Conservation (phyloP, 2,113 vertebrate genomes). For the Ursus arctos region DNA sequence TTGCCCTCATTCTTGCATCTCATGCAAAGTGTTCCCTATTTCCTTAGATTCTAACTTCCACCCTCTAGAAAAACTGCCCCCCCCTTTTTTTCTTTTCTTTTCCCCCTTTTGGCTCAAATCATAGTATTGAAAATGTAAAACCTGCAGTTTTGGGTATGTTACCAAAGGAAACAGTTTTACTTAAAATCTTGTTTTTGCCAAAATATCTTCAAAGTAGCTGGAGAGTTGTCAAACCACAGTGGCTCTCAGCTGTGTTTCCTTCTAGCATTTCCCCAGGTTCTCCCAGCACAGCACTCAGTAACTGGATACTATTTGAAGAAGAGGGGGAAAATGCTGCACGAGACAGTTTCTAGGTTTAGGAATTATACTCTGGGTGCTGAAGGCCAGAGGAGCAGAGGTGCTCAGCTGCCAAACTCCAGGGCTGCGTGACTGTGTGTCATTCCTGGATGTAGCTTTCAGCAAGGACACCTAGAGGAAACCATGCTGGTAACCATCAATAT, state of each 20-base stretch:
- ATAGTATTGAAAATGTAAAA: conserved; percentile 88
- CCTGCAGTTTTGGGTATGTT: conserved; percentile 89
- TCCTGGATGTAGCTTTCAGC: conserved; percentile 73
- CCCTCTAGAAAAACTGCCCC: conserved; percentile 23
- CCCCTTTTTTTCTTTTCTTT: neutral
- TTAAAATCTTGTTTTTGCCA: conserved; percentile 92
- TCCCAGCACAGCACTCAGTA: conserved; percentile 89
- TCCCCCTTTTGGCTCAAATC: conserved; percentile 73
- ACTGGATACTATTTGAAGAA: conserved; percentile 88
- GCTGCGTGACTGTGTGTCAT: conserved; percentile 69
- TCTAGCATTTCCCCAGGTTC: conserved; percentile 91
- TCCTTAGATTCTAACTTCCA: conserved; percentile 73
- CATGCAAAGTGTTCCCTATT: conserved; percentile 26
- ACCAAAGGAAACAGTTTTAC: conserved; percentile 94
- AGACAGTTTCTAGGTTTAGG: conserved; percentile 88
- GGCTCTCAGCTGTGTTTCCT: conserved; percentile 91
- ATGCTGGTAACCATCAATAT: conserved; percentile 20
- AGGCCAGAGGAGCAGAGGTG: conserved; percentile 75
- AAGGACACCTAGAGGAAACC: conserved; percentile 54
- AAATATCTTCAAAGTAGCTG: conserved; percentile 93
- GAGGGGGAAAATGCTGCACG: conserved; percentile 75
- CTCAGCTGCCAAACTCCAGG: conserved; percentile 76
- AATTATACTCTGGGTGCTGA: conserved; percentile 85
- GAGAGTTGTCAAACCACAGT: conserved; percentile 91
- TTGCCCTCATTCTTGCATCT: conserved; percentile 43